These are phyloP conservation scores for Galemys pyrenaicus DNA, from an alignment of 2,113 vertebrate species.

Conservation along the genomic window DNA sequence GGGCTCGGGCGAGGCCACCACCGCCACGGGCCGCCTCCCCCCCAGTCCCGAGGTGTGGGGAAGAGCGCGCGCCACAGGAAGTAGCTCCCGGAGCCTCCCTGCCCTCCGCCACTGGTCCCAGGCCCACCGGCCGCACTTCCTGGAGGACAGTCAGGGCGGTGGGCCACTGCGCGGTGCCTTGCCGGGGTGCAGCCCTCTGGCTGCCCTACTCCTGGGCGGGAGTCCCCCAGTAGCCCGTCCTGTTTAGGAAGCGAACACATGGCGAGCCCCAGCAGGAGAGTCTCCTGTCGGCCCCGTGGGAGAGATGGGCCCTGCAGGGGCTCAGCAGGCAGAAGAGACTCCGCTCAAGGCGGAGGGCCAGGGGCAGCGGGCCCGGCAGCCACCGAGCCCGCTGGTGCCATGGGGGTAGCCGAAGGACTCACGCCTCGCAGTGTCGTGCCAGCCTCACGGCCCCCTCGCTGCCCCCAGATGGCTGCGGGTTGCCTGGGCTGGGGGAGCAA, in stretches of 20 bases:
- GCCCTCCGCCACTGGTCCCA: background rate
- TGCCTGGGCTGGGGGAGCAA: constrained; percentile 68
- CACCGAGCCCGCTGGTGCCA: background rate
- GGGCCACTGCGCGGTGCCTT: constrained; percentile 21
- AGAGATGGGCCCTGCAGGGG: background rate
- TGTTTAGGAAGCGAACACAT: constrained; percentile 27
- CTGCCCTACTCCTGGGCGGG: constrained; percentile 22
- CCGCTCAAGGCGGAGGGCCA: background rate
- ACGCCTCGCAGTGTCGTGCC: constrained; percentile 25
- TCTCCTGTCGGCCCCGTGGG: background rate
- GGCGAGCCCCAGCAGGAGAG: background rate
- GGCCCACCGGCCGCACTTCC: background rate
- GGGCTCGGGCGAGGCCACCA: background rate
- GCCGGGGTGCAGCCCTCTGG: constrained; percentile 10
- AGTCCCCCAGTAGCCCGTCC: background rate
- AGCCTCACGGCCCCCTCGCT: background rate
- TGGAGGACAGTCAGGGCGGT: background rate
- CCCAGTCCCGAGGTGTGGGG: constrained; percentile 46
- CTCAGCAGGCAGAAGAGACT: background rate
- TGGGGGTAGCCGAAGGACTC: background rate
- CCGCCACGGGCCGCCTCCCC: background rate
- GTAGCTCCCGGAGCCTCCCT: background rate
- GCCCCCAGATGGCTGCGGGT: constrained; percentile 62
- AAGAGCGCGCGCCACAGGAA: constrained; percentile 32
- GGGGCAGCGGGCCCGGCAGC: constrained; percentile 2